phyloP scores from a whole-genome alignment of 2,113 vertebrate genomes.

The Coptodon rendalli region DNA sequence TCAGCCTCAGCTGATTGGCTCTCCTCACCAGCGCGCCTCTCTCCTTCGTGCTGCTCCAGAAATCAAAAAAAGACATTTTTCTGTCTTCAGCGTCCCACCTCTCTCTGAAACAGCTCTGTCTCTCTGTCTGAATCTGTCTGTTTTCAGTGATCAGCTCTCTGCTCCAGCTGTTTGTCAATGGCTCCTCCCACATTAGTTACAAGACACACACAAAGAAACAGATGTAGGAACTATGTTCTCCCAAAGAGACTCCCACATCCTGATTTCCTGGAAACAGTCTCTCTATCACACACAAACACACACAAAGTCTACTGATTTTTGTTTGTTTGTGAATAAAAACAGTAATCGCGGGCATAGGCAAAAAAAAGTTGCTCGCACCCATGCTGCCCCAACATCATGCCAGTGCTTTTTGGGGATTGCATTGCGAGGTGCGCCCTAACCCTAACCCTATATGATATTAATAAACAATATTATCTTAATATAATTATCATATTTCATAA shows the following conservation, averaged over 20 bases:
- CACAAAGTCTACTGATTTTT: background rate
- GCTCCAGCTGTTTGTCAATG: background rate
- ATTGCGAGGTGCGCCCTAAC: too few species aligned
- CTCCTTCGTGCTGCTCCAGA: background rate
- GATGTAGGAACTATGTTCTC: accelerated
- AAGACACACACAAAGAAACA: background rate
- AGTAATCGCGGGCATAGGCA: too few species aligned
- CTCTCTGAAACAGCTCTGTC: accelerated
- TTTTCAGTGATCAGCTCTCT: background rate
- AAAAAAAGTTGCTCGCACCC: too few species aligned
- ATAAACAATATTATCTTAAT: too few species aligned
- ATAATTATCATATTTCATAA: too few species aligned
- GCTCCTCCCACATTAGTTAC: background rate
- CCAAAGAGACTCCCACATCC: background rate
- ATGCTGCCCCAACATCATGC: too few species aligned
- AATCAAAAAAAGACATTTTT: background rate
- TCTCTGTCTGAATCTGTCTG: background rate
- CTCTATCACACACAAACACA: background rate
- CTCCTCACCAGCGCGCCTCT: accelerated
- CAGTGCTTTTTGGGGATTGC: too few species aligned
- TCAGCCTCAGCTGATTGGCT: background rate
- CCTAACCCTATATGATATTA: too few species aligned
- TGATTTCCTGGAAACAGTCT: too few species aligned
- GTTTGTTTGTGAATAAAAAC: too few species aligned
- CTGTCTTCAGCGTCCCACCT: accelerated